Evolutionary conservation across 2,888 invertebrate genomes (phyloP).

Genomic region (Microplitis manilae): DNA sequence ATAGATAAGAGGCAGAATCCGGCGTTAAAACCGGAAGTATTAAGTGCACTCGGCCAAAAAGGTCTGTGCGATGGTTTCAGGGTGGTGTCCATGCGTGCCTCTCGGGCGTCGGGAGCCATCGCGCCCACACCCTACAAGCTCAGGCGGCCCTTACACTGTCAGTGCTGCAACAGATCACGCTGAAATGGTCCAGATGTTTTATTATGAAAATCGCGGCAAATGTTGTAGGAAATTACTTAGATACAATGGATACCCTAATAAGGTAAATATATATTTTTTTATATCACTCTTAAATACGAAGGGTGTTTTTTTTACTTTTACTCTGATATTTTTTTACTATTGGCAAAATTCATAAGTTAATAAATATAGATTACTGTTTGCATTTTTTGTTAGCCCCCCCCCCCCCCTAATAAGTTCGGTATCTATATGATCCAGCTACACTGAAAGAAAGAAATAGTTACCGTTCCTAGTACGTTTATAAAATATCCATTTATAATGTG

Average conservation of each 20-base stretch:
- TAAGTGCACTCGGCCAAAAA: slow-evolving; percentile 54
- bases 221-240: slow-evolving; percentile 86
- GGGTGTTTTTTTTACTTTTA: neutral
- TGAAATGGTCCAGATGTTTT: slow-evolving; percentile 78
- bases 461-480: too few species aligned
- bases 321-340: neutral
- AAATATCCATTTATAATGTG: too few species aligned
- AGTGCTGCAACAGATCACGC: slow-evolving; percentile 67
- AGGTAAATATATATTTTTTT: slow-evolving; percentile 73
- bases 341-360: too few species aligned
- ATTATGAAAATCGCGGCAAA: slow-evolving; percentile 85
- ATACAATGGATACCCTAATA: slow-evolving; percentile 87
- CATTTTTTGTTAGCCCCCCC: too few species aligned
- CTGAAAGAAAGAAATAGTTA: too few species aligned
- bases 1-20: slow-evolving; percentile 40
- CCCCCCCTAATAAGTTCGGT: too few species aligned
- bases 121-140: slow-evolving; percentile 65
- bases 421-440: too few species aligned
- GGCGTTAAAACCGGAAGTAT: slow-evolving; percentile 52
- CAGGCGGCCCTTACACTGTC: slow-evolving; percentile 66
- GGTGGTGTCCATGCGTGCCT: slow-evolving; percentile 73
- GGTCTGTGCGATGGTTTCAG: slow-evolving; percentile 70
- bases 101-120: slow-evolving; percentile 71
- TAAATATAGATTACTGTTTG: too few species aligned
- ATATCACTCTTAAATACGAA: neutral